Base-by-base conservation (phyloP, 2,888 invertebrate species). In the Synergus gifuensis region DNA sequence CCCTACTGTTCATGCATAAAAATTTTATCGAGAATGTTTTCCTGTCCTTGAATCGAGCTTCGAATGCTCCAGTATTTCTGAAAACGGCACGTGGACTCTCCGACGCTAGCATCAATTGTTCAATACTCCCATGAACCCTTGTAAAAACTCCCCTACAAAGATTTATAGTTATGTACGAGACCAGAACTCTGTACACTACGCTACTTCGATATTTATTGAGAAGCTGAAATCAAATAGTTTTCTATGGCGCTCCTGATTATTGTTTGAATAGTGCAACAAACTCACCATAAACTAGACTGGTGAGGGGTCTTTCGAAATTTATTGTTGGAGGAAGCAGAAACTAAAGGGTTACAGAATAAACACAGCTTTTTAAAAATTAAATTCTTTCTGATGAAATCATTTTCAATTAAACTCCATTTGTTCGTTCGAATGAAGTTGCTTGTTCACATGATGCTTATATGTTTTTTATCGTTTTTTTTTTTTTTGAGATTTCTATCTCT, bases 71-170 rank as follows among this genome's bases (percentile, higher is more conserved):
- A 69, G 46, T 49, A 49, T 49, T 22, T 60, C 60, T 36, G 16
- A 54, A 73, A 73, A 73, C n/a, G 73, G 73, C 73, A 73, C 73
- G 73, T 73, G 73, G 49, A 54, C 73, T 42, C 54, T 73, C n/a
- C n/a, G 73, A 46, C n/a, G 49, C 49, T 73, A 12, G 46, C 16
- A 54, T 49, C 36, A 54, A 73, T 73, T 73, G 73, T 73, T 36
- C 73, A 46, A 28, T 69, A 16, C 46, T 49, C 73, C 73, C 73
- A 36, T 69, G 49, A 69, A 69, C 28, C 49, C 46, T 69, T 69
- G 49, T 69, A 69, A 73, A 73, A 73, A n/a, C 54, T 73, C 73
- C 73, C 73, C 49, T 28, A 49, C 36, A 28, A 49, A 22, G 14
- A 60, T 60, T 60, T 60, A 60, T 60, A 60, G 60, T 18, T 60